Base-by-base conservation (phyloP, 2,888 invertebrate genomes). In the Cybosia mesomella region DNA sequence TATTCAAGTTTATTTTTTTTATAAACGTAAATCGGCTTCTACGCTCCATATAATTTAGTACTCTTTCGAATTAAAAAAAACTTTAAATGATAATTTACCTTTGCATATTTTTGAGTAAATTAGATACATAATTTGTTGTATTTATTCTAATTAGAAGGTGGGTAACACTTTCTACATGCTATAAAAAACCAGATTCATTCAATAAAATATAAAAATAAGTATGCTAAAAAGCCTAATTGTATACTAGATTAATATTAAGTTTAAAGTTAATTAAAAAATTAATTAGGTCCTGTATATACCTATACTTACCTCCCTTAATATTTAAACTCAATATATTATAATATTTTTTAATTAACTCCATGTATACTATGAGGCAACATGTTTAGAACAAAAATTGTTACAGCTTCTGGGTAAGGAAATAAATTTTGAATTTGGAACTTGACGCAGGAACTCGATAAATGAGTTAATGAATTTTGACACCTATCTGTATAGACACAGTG, bases 191-290 rank as follows among this genome's bases (percentile, higher is more conserved):
- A 8, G 49, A 49, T n/a, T 18, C 49, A 49, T 49, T n/a, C n/a
- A 49, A n/a, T 49, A 49, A n/a, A 49, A 49, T 49, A 49, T 49
- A n/a, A n/a, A n/a, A n/a, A n/a, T 49, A 9, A 49, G 49, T 49
- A 49, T n/a, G 43, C n/a, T n/a, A 9, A 9, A 49, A 49, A 49
- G n/a, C 18, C n/a, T 49, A 8, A n/a, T 8, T 43, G n/a, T n/a
- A 49, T 18, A n/a, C n/a, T 49, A n/a, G 9, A n/a, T 18, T 49
- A 49, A n/a, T n/a, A 2, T n/a, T 49, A 49, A n/a, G n/a, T 1
- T 18, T 49, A n/a, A 18, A 7, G 5, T 5, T 18, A 18, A 5
- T 43, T 7, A 0, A 43, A 39, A 39, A 15, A 0, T 15, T 39
- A 15, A 39, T 13, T 15, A 15, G 15, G 39, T 3, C 36, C 15